Evolutionary conservation across 1,140 invertebrate genomes (phyloP).

Genomic region (Drosophila oshimai): DNA sequence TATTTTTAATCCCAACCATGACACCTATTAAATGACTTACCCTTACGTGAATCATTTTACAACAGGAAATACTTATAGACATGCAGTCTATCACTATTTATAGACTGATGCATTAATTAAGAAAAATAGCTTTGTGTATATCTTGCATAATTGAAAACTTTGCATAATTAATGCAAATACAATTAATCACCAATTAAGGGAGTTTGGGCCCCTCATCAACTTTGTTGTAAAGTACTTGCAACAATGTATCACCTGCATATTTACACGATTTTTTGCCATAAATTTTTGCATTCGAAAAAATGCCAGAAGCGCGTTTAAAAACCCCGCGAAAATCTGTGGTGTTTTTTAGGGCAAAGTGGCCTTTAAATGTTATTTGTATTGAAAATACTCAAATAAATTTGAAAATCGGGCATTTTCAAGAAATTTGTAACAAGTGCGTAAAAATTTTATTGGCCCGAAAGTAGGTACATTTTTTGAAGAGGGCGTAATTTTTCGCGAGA

Average conservation of each 20-base stretch:
- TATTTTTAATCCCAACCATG: not conserved
- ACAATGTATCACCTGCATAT: conserved; percentile 50
- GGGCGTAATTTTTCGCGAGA: no score
- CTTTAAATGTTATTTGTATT: no score
- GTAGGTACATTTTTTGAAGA: no score
- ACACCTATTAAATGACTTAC: conserved; percentile 9
- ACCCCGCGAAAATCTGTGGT: conserved; percentile 36
- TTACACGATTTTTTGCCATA: conserved; percentile 70
- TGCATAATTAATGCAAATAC: conserved; percentile 70
- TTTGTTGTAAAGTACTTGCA: not conserved
- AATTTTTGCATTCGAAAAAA: conserved; percentile 35
- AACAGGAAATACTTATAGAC: conserved; percentile 26
- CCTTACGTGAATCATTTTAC: conserved; percentile 13
- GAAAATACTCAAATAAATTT: no score
- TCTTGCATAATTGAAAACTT: conserved; percentile 56
- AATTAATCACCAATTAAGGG: conserved; percentile 67
- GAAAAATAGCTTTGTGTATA: conserved; percentile 26
- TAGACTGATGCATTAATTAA: conserved; percentile 45
- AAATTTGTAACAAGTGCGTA: no score
- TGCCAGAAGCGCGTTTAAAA: conserved; percentile 28
- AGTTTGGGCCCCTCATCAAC: not conserved
- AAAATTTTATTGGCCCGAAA: no score
- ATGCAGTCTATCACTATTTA: conserved; percentile 41
- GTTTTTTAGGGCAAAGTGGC: no score
- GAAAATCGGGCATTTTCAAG: no score